Conservation (phyloP, 2,797 vertebrate species). For the Delichon dasypus region DNA sequence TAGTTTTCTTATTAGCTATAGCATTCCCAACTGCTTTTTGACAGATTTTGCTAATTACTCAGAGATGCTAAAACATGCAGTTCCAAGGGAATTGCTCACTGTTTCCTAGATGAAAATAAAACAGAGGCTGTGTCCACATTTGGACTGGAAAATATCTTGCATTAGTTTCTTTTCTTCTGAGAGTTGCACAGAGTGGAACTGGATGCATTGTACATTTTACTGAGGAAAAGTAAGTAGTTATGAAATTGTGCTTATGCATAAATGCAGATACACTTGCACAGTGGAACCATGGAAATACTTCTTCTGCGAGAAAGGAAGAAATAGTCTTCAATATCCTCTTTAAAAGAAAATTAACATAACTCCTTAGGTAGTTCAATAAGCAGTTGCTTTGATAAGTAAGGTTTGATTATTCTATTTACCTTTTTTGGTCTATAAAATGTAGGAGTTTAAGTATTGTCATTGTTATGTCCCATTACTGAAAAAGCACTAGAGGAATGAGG, state of each 20-base stretch:
- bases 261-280: neutral
- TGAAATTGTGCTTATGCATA: neutral
- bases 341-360: neutral
- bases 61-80: neutral
- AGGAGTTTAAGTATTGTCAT: neutral
- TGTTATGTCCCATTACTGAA: neutral
- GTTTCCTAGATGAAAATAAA: slow-evolving; percentile 25
- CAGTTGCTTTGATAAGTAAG: neutral
- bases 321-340: neutral
- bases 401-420: neutral
- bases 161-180: neutral
- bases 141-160: slow-evolving; percentile 7
- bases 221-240: neutral
- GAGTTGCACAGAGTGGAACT: neutral
- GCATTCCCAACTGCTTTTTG: neutral
- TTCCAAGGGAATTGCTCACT: slow-evolving; percentile 16
- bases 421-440: neutral
- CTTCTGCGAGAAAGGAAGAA: neutral
- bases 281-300: neutral
- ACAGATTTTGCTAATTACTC: slow-evolving; percentile 18
- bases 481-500: neutral
- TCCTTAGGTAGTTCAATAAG: neutral
- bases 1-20: neutral
- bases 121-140: neutral
- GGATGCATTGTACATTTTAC: neutral